Evolutionary conservation across 2,113 vertebrate species (phyloP).

Genomic region (Neoarius graeffei): DNA sequence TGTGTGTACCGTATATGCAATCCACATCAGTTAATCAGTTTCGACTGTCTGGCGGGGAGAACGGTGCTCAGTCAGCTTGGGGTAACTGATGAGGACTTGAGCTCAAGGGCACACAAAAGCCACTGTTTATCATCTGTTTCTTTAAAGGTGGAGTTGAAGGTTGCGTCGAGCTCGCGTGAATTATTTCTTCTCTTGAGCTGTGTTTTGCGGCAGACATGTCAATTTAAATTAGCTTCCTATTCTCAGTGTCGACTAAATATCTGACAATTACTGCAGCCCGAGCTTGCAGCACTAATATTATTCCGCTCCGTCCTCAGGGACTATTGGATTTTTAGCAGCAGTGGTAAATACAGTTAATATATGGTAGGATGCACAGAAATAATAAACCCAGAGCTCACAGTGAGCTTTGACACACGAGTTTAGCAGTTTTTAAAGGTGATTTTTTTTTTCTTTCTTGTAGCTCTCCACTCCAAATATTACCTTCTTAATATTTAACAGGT

Average conservation of each 20-base stretch:
- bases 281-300: conserved; percentile 41
- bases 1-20: conserved; percentile 12
- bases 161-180: not conserved
- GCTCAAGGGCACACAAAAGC: conserved; percentile 29
- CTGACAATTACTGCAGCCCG: conserved; percentile 16
- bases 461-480: not conserved
- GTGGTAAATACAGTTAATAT: conserved; percentile 52
- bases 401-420: not conserved
- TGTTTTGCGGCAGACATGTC: conserved; percentile 33
- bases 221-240: conserved; percentile 34
- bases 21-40: conserved; percentile 46
- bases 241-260: conserved; percentile 20
- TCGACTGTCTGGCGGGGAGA: conserved; percentile 24
- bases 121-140: conserved; percentile 34
- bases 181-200: conserved; percentile 1
- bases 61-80: conserved; percentile 6
- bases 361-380: conserved; percentile 65
- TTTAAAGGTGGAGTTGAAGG: conserved; percentile 30
- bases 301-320: conserved; percentile 45
- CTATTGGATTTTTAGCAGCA: conserved; percentile 46
- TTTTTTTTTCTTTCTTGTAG: not conserved
- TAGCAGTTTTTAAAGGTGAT: not conserved
- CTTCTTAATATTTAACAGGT: not conserved
- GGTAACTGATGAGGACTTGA: conserved; percentile 20
- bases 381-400: conserved; percentile 56